Base-by-base conservation (phyloP, 2,888 invertebrate genomes). In the Eutolmus rufibarbis region DNA sequence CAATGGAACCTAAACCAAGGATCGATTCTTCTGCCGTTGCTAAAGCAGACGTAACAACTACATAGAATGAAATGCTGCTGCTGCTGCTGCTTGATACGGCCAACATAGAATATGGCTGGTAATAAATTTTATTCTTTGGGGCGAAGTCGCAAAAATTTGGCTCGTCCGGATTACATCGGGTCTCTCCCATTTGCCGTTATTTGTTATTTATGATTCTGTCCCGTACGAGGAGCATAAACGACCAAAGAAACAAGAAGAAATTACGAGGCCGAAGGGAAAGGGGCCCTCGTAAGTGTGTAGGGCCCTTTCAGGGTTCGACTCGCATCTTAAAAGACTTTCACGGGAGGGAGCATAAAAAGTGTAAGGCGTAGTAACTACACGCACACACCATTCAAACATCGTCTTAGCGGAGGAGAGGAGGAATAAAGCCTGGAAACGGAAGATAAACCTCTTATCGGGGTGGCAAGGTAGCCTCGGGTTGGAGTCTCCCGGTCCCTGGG, bases 361-460 rank as follows among this genome's bases (percentile, higher is more conserved):
- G 56, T 66, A 66, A 66, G 66, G 66, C 66, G 66, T 28, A 66
- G 66, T 28, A 66, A 66, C 66, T 66, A 66, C 23, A 66, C 66
- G 66, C 66, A 66, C 57, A 57, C 66, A 66, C 23, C 66, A 12
- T 28, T 66, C 66, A 66, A 66, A 28, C 66, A 66, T 66, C 12
- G 19, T 66, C 66, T 66, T 66, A 23, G 12, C 0, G 9, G 9
- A 19, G 66, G 66, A 66, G 19, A 28, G 66, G 66, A 28, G 23
- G 12, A 66, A 66, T 66, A 87, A 89, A 87, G 89, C 89, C 90
- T 90, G 90, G 90, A 90, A 90, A 90, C 90, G 89, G 90, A 90
- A 90, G 91, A 91, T 91, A 91, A 91, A 90, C 91, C 89, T 90
- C 91, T 91, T 91, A 91, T 89, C 85, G 56, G 74, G 85, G 85